Evolutionary conservation across 1,140 invertebrate species (phyloP).

Genomic region (Macrotrachela quadricornifera): DNA sequence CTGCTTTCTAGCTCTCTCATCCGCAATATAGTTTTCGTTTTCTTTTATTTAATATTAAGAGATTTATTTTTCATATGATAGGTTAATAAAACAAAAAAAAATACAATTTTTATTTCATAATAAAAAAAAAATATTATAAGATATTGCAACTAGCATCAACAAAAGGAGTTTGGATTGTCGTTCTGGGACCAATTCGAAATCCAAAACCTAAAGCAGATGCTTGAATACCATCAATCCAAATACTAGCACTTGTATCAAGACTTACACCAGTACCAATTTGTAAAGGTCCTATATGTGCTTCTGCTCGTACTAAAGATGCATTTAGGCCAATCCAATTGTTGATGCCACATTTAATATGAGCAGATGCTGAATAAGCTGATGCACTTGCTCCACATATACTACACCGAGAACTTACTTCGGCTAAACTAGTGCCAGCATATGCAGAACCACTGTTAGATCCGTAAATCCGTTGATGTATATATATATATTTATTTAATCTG

Average conservation of each 20-base stretch:
- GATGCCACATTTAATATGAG: constrained; percentile 1
- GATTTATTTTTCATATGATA: no score
- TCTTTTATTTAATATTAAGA: no score
- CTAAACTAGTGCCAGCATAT: no score
- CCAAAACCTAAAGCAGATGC: background rate
- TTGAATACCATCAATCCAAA: background rate
- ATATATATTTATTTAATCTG: no score
- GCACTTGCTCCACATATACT: background rate
- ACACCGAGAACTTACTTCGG: no score
- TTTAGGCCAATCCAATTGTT: constrained; percentile 4
- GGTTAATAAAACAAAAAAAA: no score
- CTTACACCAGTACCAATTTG: background rate
- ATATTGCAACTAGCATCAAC: background rate
- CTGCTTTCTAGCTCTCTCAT: no score
- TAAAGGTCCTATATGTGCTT: constrained; percentile 2
- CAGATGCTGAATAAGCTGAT: background rate
- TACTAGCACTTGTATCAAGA: background rate
- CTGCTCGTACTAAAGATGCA: constrained; percentile 3
- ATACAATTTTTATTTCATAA: no score
- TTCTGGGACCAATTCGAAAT: background rate
- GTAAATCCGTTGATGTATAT: no score
- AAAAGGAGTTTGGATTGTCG: background rate
- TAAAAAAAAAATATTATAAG: no score
- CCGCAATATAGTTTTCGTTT: no score
- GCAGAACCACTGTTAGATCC: no score